Conservation (phyloP, 2,797 vertebrate species). For the Trematomus bernacchii region DNA sequence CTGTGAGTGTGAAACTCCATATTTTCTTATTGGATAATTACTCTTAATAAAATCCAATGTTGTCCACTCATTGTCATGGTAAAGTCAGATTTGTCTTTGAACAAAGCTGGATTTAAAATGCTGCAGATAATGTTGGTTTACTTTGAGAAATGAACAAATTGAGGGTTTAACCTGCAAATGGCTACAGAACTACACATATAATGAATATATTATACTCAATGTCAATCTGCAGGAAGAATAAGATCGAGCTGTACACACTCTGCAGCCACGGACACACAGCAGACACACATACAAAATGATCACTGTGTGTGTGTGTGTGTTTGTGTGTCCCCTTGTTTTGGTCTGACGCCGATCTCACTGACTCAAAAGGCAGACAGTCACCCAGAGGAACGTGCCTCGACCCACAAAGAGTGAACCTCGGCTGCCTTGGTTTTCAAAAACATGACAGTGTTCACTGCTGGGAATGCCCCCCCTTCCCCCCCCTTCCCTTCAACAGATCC, state of each 20-base stretch:
- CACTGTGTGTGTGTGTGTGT: background rate
- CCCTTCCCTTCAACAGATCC: background rate
- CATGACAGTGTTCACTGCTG: too few relatives aligned
- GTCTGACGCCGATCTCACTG: slow-evolving; percentile 41
- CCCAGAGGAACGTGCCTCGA: slow-evolving; percentile 25
- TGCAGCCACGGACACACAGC: slow-evolving; percentile 8
- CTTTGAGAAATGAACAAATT: background rate
- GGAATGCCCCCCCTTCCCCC: background rate
- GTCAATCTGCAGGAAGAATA: slow-evolving; percentile 20
- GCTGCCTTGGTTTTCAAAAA: background rate
- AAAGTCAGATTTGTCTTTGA: background rate
- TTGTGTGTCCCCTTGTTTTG: slow-evolving; percentile 45
- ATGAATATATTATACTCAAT: background rate
- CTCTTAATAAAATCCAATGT: slow-evolving; percentile 10
- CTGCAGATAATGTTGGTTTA: background rate
- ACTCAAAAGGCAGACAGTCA: slow-evolving; percentile 36
- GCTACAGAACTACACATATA: background rate
- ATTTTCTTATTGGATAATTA: slow-evolving; percentile 22
- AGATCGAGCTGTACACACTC: slow-evolving; percentile 18
- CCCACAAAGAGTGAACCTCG: slow-evolving; percentile 21
- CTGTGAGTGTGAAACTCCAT: background rate
- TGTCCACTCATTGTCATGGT: background rate
- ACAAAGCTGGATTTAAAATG: slow-evolving; percentile 24
- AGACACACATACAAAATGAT: slow-evolving; percentile 39
- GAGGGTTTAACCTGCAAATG: background rate